phyloP scores from a whole-genome alignment of 2,888 invertebrate species.

The Heliconius charithonia region DNA sequence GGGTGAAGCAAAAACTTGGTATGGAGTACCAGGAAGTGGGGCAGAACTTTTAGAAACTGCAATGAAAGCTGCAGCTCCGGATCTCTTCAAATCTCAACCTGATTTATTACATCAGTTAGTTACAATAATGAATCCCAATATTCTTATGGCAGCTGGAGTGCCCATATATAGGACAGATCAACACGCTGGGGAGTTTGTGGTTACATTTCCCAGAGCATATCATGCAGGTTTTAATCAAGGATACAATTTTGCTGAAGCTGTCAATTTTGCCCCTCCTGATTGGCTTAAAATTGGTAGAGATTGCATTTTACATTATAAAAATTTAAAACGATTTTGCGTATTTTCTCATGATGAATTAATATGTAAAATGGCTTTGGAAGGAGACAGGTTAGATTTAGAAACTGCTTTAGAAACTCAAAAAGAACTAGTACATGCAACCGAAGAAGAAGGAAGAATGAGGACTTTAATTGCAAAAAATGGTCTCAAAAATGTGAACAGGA shows the following conservation, averaged over 20 bases:
- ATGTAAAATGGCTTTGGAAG: constrained; percentile 88
- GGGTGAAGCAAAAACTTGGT: constrained; percentile 93
- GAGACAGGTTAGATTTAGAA: constrained; percentile 86
- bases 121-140: constrained; percentile 90
- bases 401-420: constrained; percentile 87
- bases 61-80: constrained; percentile 88
- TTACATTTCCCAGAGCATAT: constrained; percentile 91
- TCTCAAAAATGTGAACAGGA: constrained; percentile 83
- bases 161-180: constrained; percentile 87
- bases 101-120: constrained; percentile 91
- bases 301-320: constrained; percentile 88
- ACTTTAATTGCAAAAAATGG: constrained; percentile 76
- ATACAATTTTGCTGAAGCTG: constrained; percentile 92
- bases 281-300: constrained; percentile 89
- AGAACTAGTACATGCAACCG: constrained; percentile 86
- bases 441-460: constrained; percentile 72
- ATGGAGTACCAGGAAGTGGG: constrained; percentile 88
- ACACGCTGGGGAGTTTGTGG: constrained; percentile 91
- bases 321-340: constrained; percentile 88
- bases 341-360: constrained; percentile 92
- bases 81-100: constrained; percentile 88
- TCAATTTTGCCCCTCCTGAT: constrained; percentile 92
- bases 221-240: constrained; percentile 93
- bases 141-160: constrained; percentile 85
- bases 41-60: constrained; percentile 88